Conservation (phyloP, 1,140 invertebrate species). For the Helicoverpa zea region DNA sequence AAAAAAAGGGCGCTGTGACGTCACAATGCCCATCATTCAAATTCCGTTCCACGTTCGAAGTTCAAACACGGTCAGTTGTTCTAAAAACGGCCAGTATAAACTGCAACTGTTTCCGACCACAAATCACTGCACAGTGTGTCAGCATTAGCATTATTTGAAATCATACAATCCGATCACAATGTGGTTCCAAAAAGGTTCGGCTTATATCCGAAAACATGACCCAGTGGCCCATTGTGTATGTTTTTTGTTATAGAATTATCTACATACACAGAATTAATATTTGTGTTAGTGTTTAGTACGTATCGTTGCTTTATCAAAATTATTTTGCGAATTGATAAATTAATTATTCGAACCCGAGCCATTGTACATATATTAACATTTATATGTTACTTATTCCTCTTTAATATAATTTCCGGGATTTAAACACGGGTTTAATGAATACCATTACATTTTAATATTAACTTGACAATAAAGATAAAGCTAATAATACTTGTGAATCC, state of each 20-base stretch:
- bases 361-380: no score
- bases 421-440: no score
- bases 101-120: conserved; percentile 35
- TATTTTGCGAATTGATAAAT: no score
- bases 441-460: no score
- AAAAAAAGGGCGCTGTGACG: neutral
- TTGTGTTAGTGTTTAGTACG: no score
- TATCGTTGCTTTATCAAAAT: no score
- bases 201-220: neutral
- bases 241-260: neutral
- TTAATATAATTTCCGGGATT: no score
- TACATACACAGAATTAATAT: no score
- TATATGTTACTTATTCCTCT: no score
- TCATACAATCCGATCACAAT: conserved; percentile 24
- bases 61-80: conserved; percentile 17
- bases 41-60: conserved; percentile 13
- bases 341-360: no score
- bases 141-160: conserved; percentile 38
- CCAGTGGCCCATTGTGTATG: neutral
- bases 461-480: no score
- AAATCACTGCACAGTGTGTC: conserved; percentile 31
- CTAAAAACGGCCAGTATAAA: conserved; percentile 19
- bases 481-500: no score
- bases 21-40: neutral
- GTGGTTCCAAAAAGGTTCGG: conserved; percentile 17